Percentiles rank a stretch among this genome's conserved stretches.
Conservation (phyloP, 2,797 vertebrate genomes). For the Amblyraja radiata region DNA sequence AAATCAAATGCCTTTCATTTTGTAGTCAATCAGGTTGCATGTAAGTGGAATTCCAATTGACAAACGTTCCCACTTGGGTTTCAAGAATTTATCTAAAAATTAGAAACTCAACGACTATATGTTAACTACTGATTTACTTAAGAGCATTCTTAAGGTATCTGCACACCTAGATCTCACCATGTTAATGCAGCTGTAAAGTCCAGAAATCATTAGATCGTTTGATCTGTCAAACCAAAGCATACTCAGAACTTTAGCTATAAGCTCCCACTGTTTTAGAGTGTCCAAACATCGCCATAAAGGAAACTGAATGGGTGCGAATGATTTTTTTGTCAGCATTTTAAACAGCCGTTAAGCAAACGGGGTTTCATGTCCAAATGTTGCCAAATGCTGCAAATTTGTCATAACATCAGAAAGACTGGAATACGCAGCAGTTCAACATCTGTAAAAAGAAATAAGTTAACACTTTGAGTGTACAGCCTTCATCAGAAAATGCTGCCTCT, state of each 20-base stretch:
- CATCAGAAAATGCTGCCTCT: not conserved
- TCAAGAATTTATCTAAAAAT: not conserved
- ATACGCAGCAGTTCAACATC: not conserved
- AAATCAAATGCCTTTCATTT: slow-evolving; percentile 8
- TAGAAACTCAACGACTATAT: not conserved
- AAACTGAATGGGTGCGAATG: not conserved
- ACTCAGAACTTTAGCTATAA: not conserved
- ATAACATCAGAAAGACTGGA: not conserved
- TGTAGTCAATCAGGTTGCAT: not conserved
- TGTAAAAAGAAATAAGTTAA: not conserved
- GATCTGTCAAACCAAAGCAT: not conserved
- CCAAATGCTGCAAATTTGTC: not conserved
- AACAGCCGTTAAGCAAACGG: not conserved
- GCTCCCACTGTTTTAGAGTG: not conserved
- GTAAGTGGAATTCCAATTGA: not conserved
- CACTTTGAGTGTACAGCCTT: not conserved
- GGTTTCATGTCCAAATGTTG: not conserved
- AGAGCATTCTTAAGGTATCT: not conserved
- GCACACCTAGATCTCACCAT: not conserved
- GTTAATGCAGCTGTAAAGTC: not conserved
- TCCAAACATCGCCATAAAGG: not conserved
- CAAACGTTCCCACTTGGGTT: not conserved
- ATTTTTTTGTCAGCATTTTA: not conserved
- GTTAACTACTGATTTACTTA: not conserved
- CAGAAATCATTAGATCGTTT: not conserved